These are phyloP conservation scores for Rhinichthys klamathensis DNA, from an alignment of 2,113 vertebrate species.

Conservation along the genomic window DNA sequence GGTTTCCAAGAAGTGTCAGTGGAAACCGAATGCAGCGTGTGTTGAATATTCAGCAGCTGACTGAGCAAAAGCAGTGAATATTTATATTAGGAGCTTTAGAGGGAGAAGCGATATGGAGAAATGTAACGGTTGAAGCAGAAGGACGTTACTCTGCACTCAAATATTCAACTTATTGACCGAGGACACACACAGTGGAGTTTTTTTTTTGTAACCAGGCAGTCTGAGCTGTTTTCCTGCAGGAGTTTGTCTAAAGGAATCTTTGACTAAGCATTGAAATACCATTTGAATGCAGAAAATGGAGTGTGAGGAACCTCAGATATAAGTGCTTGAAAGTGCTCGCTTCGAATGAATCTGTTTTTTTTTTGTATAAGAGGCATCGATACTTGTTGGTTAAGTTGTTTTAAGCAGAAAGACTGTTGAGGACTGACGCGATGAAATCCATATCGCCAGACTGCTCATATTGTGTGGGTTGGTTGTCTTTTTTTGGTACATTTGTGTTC, in stretches of 20 bases:
- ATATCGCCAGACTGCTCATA: background rate
- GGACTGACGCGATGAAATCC: background rate
- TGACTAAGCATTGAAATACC: background rate
- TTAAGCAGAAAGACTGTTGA: background rate
- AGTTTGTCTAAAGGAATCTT: background rate
- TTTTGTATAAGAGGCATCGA: background rate
- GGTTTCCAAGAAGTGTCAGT: background rate
- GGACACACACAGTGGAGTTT: background rate
- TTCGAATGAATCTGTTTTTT: background rate
- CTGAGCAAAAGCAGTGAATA: background rate
- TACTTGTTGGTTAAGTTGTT: background rate
- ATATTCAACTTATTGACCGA: background rate
- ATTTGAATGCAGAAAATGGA: background rate
- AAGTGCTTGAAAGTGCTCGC: background rate
- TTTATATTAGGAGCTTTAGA: background rate
- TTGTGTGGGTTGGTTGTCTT: background rate
- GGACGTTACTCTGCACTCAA: background rate
- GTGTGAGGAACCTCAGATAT: background rate
- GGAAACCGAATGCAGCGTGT: background rate
- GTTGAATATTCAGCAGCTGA: conserved; percentile 3
- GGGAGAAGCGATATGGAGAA: background rate
- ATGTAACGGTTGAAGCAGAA: background rate
- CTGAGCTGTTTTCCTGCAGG: conserved; percentile 4
- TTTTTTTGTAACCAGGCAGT: background rate
- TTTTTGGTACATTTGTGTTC: background rate